phyloP scores from a whole-genome alignment of 2,113 vertebrate species.

The Gasterosteus nipponicus region DNA sequence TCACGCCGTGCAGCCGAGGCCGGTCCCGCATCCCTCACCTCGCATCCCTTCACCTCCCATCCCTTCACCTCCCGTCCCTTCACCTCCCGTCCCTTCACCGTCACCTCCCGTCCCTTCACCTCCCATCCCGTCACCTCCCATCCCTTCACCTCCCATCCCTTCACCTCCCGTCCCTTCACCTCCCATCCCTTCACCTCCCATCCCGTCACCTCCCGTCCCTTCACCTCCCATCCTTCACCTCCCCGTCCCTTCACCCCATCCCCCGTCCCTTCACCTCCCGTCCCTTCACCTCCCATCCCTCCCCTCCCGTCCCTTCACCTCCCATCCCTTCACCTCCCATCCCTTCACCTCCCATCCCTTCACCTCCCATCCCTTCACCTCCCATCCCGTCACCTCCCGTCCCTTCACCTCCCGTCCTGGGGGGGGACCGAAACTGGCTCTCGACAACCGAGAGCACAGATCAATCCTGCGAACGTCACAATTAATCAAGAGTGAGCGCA shows the following conservation, averaged over 20 bases:
- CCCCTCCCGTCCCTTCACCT: constrained; percentile 1
- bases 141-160: constrained; percentile 38
- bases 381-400: background rate
- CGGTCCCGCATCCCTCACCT: no score
- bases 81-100: no score
- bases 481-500: constrained; percentile 62
- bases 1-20: constrained; percentile 39
- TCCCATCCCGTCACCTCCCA: no score
- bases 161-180: constrained; percentile 50
- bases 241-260: background rate
- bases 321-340: constrained; percentile 22
- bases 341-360: constrained; percentile 39
- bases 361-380: constrained; percentile 34
- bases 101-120: constrained; percentile 1
- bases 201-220: background rate
- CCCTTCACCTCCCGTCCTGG: background rate
- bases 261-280: constrained; percentile 50
- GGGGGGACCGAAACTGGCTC: constrained; percentile 56
- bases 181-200: background rate
- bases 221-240: constrained; percentile 11
- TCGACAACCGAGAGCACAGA: constrained; percentile 22
- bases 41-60: constrained; percentile 20
- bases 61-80: constrained; percentile 50
- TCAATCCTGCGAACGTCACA: constrained; percentile 43
- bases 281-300: background rate